A percentile compares a stretch with the other conserved stretches of the same genome.
Evolutionary conservation across 64 coral and sea anemone genomes (phyloP).

Genomic region (Platygyra sinensis): DNA sequence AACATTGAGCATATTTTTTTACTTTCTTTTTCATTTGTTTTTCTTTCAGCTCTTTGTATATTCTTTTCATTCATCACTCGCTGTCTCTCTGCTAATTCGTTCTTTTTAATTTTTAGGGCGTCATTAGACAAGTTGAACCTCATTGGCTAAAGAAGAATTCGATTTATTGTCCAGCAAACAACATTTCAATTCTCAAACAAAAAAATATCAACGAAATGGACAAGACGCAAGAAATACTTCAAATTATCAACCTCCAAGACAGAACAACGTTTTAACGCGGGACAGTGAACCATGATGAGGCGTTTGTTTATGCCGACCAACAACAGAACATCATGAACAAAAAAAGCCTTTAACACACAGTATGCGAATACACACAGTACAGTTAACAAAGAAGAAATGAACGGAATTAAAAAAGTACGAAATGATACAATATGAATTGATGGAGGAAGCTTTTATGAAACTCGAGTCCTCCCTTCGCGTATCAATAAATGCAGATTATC

Average conservation of each 20-base stretch:
- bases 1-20: too few species aligned
- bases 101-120: conserved; percentile 57
- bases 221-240: not conserved
- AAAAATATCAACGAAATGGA: not conserved
- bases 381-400: not conserved
- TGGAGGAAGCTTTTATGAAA: not conserved
- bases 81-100: too few species aligned
- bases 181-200: not conserved
- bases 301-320: not conserved
- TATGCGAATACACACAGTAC: too few species aligned
- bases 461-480: not conserved
- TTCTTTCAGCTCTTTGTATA: too few species aligned
- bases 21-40: too few species aligned
- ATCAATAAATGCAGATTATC: too few species aligned
- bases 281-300: not conserved
- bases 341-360: not conserved
- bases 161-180: not conserved
- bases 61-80: too few species aligned
- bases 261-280: not conserved
- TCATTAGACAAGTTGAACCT: conserved; percentile 88
- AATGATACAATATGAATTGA: too few species aligned
- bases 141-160: not conserved
- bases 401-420: not conserved
- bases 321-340: not conserved
- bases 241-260: not conserved